phyloP scores from a whole-genome alignment of 2,113 vertebrate genomes.

The Lepus americanus region DNA sequence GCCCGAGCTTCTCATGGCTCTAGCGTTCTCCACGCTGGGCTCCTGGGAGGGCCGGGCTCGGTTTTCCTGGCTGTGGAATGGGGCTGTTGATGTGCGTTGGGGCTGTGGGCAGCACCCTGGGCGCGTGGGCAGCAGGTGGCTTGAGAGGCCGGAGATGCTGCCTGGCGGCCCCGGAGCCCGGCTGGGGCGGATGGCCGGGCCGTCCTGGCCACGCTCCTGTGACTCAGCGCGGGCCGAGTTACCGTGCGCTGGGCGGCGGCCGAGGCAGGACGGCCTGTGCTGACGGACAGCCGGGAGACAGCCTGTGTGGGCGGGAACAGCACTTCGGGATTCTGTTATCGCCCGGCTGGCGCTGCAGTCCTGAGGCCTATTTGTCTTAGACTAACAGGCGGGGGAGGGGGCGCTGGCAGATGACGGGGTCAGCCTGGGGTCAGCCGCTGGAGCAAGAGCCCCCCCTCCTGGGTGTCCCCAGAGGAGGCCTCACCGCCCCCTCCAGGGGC shows the following conservation, averaged over 20 bases:
- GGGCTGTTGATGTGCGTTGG: no score
- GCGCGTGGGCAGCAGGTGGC: no score
- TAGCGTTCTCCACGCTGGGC: no score
- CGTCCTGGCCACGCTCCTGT: conserved; percentile 80
- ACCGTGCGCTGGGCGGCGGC: conserved; percentile 84
- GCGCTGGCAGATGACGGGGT: background rate
- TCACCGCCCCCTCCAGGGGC: background rate
- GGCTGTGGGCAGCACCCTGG: no score
- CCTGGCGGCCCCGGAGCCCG: no score
- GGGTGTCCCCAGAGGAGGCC: background rate
- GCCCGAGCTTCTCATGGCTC: no score
- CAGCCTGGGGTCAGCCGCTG: conserved; percentile 62
- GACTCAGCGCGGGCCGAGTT: conserved; percentile 89
- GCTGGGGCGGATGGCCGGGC: no score
- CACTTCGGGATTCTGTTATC: conserved; percentile 88
- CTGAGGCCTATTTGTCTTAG: conserved; percentile 82
- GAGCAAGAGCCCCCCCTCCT: background rate
- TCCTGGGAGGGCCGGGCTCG: no score
- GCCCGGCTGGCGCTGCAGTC: conserved; percentile 52
- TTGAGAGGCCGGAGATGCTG: no score
- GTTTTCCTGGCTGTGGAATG: no score
- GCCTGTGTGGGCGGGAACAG: conserved; percentile 89
- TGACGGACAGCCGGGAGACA: conserved; percentile 80
- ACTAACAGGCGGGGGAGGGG: conserved; percentile 58
- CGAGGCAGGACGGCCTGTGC: conserved; percentile 80